Percentiles rank a stretch among this genome's conserved stretches.
phyloP scores from a whole-genome alignment of 1,140 invertebrate species.

The Archivesica marissinica region DNA sequence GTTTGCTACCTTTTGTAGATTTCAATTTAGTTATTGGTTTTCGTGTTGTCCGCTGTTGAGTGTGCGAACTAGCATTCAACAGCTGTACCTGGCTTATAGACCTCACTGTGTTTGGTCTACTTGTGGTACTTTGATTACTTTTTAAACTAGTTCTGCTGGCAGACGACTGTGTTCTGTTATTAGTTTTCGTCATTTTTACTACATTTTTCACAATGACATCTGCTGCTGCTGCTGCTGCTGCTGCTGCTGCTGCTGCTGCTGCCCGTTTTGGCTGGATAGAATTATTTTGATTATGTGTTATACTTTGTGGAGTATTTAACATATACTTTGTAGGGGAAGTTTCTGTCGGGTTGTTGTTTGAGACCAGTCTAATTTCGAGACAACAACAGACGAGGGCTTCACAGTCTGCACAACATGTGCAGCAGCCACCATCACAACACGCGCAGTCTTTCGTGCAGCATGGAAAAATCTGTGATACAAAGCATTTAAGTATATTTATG shows the following conservation, averaged over 20 bases:
- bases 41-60: neutral
- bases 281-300: neutral
- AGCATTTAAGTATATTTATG: neutral
- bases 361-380: constrained; percentile 36
- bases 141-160: neutral
- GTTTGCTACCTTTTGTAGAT: neutral
- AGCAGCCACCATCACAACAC: constrained; percentile 29
- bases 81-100: constrained; percentile 13
- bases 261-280: neutral
- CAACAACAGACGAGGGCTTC: constrained; percentile 22
- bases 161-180: neutral
- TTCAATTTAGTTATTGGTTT: constrained; percentile 28
- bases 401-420: constrained; percentile 37
- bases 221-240: neutral
- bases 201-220: neutral
- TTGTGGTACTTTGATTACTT: constrained; percentile 20
- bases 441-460: constrained; percentile 25
- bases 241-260: neutral
- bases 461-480: constrained; percentile 17
- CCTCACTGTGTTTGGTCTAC: neutral
- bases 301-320: neutral
- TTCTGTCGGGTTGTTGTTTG: neutral
- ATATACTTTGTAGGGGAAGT: neutral
- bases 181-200: neutral
- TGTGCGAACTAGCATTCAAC: neutral